Conservation (phyloP, 2,888 invertebrate species). For the Ypsolopha scabrella region DNA sequence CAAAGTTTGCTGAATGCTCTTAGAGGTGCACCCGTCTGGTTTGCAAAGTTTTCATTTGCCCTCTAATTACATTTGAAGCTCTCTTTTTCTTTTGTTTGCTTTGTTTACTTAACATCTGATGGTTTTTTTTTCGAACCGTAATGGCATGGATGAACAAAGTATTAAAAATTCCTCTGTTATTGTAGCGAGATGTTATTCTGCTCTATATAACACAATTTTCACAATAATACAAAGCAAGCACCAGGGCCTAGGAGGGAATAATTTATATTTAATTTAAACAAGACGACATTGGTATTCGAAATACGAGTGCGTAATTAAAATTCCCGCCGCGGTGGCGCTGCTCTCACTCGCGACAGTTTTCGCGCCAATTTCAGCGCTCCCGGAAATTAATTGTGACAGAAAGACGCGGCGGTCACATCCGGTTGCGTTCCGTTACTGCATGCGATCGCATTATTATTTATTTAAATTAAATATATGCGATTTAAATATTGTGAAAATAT, state of each 20-base stretch:
- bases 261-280: conserved; percentile 71
- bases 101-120: neutral
- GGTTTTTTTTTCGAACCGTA: neutral
- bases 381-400: conserved; percentile 72
- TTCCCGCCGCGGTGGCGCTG: conserved; percentile 60
- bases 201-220: conserved; percentile 37
- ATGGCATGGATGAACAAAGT: neutral
- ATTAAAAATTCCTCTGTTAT: neutral
- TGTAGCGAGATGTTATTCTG: neutral
- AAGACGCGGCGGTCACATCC: conserved; percentile 68
- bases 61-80: conserved; percentile 53
- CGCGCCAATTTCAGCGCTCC: conserved; percentile 70
- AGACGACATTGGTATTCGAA: conserved; percentile 70
- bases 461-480: too few species aligned
- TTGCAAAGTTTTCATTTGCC: conserved; percentile 45
- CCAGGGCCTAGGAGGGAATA: conserved; percentile 64
- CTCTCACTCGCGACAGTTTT: conserved; percentile 61
- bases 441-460: conserved; percentile 30
- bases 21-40: conserved; percentile 62
- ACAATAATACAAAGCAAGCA: conserved; percentile 47
- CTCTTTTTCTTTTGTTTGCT: conserved; percentile 17
- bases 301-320: conserved; percentile 71
- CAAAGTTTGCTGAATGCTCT: conserved; percentile 66
- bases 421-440: conserved; percentile 57
- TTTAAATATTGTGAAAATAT: neutral